Evolutionary conservation across 2,113 vertebrate genomes (phyloP), one percentile per base, ranked within the genome.

Genomic region (Polypterus bichir): DNA sequence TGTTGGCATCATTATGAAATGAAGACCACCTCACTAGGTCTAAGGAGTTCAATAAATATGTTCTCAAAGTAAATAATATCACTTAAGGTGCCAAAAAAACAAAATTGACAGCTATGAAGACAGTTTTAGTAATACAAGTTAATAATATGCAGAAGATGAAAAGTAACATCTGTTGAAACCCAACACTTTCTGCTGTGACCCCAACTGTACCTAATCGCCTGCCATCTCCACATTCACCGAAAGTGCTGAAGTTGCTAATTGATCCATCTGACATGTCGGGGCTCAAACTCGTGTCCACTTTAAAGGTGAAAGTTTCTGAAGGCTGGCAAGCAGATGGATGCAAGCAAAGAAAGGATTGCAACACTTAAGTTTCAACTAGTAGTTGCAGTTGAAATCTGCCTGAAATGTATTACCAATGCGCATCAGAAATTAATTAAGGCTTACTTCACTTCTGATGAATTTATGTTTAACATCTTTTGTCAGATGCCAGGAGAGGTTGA

Each of bases 391-490:
- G 66, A 57, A 59, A 65, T 57, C 51, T 57, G 74, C 68, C 81
- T 85, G 84, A 85, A 83, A 83, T 52, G 62, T 69, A 85, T 88
- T 82, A 87, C 76, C 10, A 64, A 68, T 59, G 72, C 78, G 75
- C 70, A 68, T 88, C 79, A 76, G 60, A 81, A 77, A 82, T 71
- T 74, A 84, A 76, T 77, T 73, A 67, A 9, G n/a, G 61, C 70
- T 66, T 81, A 74, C 73, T 54, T 0, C 5, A 48, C 46, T 54
- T 45, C 49, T 7, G 44, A 62, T 1, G 4, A 69, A 58, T 0
- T 59, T 60, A 47, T 46, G 7, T 53, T 44, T 10, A 52, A 61
- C 44, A 78, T 64, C 77, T 81, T 69, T 73, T 62, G 74, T 68
- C 46, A 73, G 60, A 71, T 74, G 73, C 77, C 78, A 79, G 79